These are phyloP conservation scores for Charanyca ferruginea DNA, from an alignment of 2,888 invertebrate genomes.

Conservation along the genomic window DNA sequence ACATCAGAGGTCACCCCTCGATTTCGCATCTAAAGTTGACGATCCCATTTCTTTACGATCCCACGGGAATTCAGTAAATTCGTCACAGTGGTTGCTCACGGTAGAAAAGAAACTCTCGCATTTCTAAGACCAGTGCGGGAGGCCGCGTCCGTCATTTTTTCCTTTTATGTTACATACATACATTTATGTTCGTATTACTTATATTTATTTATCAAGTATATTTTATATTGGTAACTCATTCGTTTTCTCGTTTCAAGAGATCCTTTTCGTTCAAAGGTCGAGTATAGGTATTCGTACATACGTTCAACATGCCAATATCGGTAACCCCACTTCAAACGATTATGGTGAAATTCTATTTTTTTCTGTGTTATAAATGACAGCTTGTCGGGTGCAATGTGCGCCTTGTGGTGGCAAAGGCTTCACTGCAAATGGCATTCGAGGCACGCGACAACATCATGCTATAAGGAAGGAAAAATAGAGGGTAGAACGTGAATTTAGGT, in stretches of 20 bases:
- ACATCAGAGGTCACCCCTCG: conserved; percentile 31
- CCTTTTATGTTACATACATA: conserved; percentile 38
- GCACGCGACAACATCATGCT: conserved; percentile 55
- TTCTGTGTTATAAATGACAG: conserved; percentile 50
- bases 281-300: conserved; percentile 18
- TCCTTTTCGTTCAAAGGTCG: conserved; percentile 46
- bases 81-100: conserved; percentile 54
- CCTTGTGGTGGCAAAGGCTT: conserved; percentile 35
- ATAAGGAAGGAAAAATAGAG: conserved; percentile 27
- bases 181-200: conserved; percentile 26
- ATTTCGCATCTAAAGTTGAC: conserved; percentile 39
- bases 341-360: conserved; percentile 26
- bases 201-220: conserved; percentile 44
- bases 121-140: conserved; percentile 35
- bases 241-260: conserved; percentile 36
- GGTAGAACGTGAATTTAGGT: conserved; percentile 7
- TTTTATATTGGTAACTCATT: conserved; percentile 40
- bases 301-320: conserved; percentile 26
- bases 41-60: conserved; percentile 42
- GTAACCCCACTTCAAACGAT: conserved; percentile 45
- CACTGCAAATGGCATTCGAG: conserved; percentile 27
- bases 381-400: conserved; percentile 47
- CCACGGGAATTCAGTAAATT: conserved; percentile 52
- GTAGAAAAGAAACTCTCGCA: conserved; percentile 46
- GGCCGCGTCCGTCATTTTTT: conserved; percentile 49